These are phyloP conservation scores for Sminthopsis crassicaudata DNA, from an alignment of 2,113 vertebrate species.

Conservation along the genomic window DNA sequence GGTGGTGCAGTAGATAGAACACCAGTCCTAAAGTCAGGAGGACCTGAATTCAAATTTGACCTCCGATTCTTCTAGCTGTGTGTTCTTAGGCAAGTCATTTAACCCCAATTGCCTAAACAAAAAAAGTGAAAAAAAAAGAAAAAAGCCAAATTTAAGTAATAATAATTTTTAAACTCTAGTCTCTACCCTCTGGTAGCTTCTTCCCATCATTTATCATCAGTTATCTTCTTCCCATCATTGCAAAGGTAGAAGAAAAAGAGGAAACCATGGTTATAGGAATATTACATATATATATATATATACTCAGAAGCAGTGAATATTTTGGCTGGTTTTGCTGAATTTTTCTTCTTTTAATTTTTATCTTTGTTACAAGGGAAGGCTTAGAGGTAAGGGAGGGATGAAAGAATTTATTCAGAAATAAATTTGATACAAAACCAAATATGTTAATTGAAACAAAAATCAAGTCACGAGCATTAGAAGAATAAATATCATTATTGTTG, in stretches of 20 bases:
- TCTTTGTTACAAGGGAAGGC: not conserved
- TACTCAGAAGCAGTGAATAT: not conserved
- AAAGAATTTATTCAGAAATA: not conserved
- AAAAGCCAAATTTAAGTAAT: no score
- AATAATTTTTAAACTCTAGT: not conserved
- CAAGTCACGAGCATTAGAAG: not conserved
- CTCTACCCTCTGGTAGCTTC: not conserved
- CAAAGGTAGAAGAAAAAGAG: accelerated
- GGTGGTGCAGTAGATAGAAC: no score
- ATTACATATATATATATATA: not conserved
- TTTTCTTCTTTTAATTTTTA: not conserved
- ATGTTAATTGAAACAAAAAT: not conserved
- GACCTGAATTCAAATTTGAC: no score
- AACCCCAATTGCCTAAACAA: no score
- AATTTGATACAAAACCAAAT: not conserved
- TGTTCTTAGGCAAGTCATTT: no score
- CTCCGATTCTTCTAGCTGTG: no score
- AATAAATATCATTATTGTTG: not conserved
- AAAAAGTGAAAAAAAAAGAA: no score
- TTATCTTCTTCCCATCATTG: not conserved
- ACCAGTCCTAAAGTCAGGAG: no score
- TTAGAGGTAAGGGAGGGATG: not conserved
- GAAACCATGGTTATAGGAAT: not conserved
- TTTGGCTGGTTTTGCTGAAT: not conserved
- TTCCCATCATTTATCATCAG: not conserved